Percentiles rank a stretch among this genome's conserved stretches.
These are phyloP conservation scores for Luidia sarsii DNA, from an alignment of 53 echinoderm and acorn worm species.

Conservation along the genomic window DNA sequence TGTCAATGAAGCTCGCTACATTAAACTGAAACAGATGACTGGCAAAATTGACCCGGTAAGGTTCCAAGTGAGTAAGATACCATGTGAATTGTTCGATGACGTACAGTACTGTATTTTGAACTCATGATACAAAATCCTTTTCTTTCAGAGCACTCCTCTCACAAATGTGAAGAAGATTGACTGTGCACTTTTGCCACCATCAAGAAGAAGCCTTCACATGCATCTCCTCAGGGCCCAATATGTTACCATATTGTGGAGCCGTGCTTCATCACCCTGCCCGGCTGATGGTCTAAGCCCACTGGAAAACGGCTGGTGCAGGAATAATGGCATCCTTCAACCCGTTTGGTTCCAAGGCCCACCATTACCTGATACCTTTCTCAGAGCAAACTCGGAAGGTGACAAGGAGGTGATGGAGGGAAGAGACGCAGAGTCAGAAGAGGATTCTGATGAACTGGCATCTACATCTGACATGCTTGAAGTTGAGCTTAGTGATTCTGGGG, in stretches of 20 bases:
- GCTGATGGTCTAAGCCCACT: constrained; percentile 14
- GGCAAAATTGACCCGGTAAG: constrained; percentile 41
- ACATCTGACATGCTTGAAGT: not conserved
- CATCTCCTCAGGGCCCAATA: constrained; percentile 21
- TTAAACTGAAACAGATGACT: constrained; percentile 56
- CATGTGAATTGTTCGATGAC: not conserved
- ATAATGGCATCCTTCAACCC: constrained; percentile 7
- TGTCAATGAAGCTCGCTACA: constrained; percentile 62
- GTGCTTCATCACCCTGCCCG: constrained; percentile 32
- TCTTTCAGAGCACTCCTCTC: constrained; percentile 56
- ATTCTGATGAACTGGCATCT: not conserved
- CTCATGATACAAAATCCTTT: no score
- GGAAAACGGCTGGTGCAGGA: constrained; percentile 11
- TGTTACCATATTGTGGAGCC: constrained; percentile 43
- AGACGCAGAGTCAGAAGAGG: not conserved
- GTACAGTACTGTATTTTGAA: no score
- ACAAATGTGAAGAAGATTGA: constrained; percentile 56
- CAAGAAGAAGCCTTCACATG: constrained; percentile 9
- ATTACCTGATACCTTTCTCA: constrained; percentile 21
- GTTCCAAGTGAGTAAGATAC: not conserved
- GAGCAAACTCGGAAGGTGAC: not conserved
- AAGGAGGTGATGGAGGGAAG: not conserved
- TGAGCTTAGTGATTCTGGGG: not conserved
- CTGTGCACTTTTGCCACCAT: constrained; percentile 66
- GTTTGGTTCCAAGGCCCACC: constrained; percentile 16